Evolutionary conservation across 2,888 invertebrate genomes (phyloP).

Genomic region (Corythucha ciliata): DNA sequence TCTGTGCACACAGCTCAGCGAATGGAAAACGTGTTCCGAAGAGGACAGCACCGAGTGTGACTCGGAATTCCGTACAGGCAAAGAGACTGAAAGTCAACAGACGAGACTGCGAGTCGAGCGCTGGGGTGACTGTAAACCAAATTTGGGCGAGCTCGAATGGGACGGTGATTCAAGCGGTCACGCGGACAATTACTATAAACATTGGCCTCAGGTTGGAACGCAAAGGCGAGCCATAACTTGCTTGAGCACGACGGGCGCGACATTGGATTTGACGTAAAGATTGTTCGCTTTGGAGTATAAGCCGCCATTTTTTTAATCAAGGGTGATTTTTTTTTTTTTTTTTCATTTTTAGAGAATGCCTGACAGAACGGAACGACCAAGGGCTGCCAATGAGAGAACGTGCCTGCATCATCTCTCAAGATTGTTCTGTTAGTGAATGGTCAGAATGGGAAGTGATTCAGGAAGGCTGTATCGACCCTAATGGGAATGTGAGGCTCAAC

Average conservation of each 20-base stretch:
- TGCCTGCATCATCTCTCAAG: constrained; percentile 48
- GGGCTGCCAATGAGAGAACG: constrained; percentile 36
- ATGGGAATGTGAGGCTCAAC: constrained; percentile 38
- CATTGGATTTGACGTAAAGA: constrained; percentile 31
- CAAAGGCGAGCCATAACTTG: constrained; percentile 36
- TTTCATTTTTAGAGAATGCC: constrained; percentile 30
- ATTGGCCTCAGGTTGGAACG: constrained; percentile 37
- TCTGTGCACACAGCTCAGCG: constrained; percentile 35
- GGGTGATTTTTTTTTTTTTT: neutral
- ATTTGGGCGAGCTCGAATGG: constrained; percentile 24
- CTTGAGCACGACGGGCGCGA: constrained; percentile 34
- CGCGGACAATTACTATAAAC: constrained; percentile 37
- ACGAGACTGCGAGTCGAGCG: constrained; percentile 35
- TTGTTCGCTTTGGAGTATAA: neutral
- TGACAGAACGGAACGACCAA: constrained; percentile 30
- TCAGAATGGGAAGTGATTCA: constrained; percentile 49
- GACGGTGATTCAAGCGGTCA: constrained; percentile 31
- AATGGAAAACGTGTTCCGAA: constrained; percentile 39
- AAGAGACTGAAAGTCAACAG: constrained; percentile 15
- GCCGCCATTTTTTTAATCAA: neutral
- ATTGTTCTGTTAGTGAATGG: constrained; percentile 51
- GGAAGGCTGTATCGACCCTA: constrained; percentile 45
- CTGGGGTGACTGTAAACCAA: constrained; percentile 35
- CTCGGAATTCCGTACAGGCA: no score
- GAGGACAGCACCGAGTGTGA: constrained; percentile 28